Percentiles rank a stretch among this genome's conserved stretches.
These are phyloP conservation scores for Sebastes nivosus DNA, from an alignment of 2,797 vertebrate genomes.

Conservation along the genomic window DNA sequence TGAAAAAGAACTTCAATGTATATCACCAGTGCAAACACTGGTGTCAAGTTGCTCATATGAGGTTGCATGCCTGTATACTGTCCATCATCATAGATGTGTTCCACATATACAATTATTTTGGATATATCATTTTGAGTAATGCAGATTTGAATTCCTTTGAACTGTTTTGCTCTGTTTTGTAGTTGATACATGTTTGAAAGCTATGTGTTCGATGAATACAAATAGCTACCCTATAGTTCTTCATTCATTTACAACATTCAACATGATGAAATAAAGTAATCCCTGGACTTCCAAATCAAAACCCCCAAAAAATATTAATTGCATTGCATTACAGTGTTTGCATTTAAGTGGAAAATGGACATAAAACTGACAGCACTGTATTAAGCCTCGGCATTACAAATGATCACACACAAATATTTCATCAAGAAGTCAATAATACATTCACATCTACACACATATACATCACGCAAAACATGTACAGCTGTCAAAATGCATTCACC, in stretches of 20 bases:
- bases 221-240: neutral
- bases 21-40: neutral
- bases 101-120: neutral
- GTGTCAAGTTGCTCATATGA: neutral
- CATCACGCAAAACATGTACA: neutral
- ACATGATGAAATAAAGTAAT: neutral
- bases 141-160: neutral
- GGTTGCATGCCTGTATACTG: neutral
- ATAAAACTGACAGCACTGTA: neutral
- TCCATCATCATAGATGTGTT: neutral
- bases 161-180: neutral
- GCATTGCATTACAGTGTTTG: neutral
- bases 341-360: neutral
- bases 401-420: neutral
- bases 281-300: neutral
- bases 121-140: neutral
- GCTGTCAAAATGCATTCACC: conserved; percentile 34
- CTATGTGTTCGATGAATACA: neutral
- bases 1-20: neutral
- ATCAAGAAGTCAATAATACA: neutral
- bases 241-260: neutral
- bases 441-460: neutral
- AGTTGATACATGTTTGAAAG: neutral
- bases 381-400: neutral
- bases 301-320: neutral